A percentile compares a stretch with the other conserved stretches of the same genome.
Evolutionary conservation across 2,113 vertebrate genomes (phyloP).

Genomic region (Cranoglanis bouderius): DNA sequence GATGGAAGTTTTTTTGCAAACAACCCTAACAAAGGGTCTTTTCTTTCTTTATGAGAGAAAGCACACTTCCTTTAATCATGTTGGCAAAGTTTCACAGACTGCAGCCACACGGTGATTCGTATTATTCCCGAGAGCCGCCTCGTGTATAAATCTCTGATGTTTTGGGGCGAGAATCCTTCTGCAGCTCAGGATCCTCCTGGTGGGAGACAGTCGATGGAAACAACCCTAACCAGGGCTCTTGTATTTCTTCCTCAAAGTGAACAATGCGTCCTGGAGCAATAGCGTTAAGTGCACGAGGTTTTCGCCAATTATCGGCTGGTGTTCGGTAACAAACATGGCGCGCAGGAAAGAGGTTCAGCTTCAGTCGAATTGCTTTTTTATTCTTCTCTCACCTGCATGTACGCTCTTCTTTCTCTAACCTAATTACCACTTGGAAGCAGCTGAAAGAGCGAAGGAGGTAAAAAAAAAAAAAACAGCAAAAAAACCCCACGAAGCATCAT

Average conservation of each 20-base stretch:
- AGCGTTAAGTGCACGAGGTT: conserved; percentile 67
- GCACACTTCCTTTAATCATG: not conserved
- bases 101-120: not conserved
- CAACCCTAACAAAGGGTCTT: not conserved
- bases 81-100: not conserved
- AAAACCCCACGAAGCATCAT: not conserved
- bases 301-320: conserved; percentile 64
- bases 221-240: conserved; percentile 51
- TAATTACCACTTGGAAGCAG: conserved; percentile 49
- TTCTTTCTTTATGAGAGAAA: not conserved
- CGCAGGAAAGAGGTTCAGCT: conserved; percentile 25
- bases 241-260: conserved; percentile 59
- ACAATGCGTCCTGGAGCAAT: conserved; percentile 6
- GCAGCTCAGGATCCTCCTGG: conserved; percentile 64
- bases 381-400: conserved; percentile 39
- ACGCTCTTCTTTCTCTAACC: conserved; percentile 37
- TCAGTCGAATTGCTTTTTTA: conserved; percentile 35
- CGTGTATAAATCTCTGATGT: conserved; percentile 4
- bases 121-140: conserved; percentile 23
- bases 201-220: conserved; percentile 63
- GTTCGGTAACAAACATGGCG: conserved; percentile 48
- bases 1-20: not conserved
- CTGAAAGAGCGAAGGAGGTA: conserved; percentile 32
- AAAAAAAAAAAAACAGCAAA: conserved; percentile 6
- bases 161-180: not conserved